Base-by-base conservation (phyloP, 2,888 invertebrate species). In the Hemithea aestivaria region DNA sequence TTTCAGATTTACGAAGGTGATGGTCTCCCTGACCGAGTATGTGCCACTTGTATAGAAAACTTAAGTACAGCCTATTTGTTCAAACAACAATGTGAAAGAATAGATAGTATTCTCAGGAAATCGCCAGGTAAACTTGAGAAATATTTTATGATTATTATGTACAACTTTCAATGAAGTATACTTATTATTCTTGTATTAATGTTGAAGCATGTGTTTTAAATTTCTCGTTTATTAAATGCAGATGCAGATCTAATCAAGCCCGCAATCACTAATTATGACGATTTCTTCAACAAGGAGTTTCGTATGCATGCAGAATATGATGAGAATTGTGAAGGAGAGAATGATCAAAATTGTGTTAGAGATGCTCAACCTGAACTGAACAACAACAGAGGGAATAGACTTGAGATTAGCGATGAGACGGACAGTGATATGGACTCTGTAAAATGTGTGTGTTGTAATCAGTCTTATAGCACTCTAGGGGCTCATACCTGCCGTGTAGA, bases 381-480 rank as follows among this genome's bases (percentile, higher is more conserved):
- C 7, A 45, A 28, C 25, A 53, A 41, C 27, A 22, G 36, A 23
- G 52, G 48, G 12, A 58, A 49, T 38, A 27, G 37, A 16, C 66
- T 70, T 45, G 81, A 82, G 57, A 72, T 65, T 23, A 85, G 84
- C 57, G 87, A 84, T 57, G 87, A 85, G 44, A 87, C 87, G 27
- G 87, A 87, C 35, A 85, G 84, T 62, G 87, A 87, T 51, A 73
- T 83, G 45, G 84, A 85, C 48, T 87, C 87, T 1, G 67, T 87
- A 1, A 83, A 82, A 56, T 87, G 87, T 69, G 81, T 76, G 4
- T 81, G 76, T 35, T 87, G 87, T 42, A 80, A 71, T 58, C 66
- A 83, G 47, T 72, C 80, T 1, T 77, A 85, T 31, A 75, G 74
- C 39, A 75, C 73, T 36, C 58, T 69, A 22, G 83, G 83, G 2